Evolutionary conservation across 2,888 invertebrate species (phyloP), one percentile per base, ranked within the genome.

Genomic region (Corythucha ciliata): DNA sequence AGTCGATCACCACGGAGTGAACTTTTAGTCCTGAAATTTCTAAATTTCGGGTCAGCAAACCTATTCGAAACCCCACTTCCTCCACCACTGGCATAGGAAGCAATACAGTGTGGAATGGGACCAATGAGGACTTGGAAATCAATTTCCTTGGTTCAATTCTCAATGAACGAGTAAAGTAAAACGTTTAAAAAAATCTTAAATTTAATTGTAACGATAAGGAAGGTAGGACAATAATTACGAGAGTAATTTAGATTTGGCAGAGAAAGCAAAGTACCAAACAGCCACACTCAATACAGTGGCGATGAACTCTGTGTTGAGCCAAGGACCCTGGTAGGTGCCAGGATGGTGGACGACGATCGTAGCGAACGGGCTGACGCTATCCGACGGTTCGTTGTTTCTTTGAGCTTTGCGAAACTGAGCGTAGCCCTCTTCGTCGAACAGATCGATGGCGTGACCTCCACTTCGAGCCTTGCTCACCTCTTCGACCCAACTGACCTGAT

Each of bases 401-500:
- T 81, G 73, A 4, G 84, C 89, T 67, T 93, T 91, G 52, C 87
- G 81, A 48, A 92, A 75, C 5, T 81, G 79, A 1, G 86, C 81
- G 71, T 85, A 93, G 53, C 90, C 88, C 65, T 96, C 94, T 71
- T 96, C 94, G 62, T 94, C 92, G 63, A 84, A 83, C 18, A 97
- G 72, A 56, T 82, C 80, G 42, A 96, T 76, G 52, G 77, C 76
- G 61, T 88, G 83, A 41, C 81, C 79, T 24, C 92, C 93, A 40
- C 88, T 80, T 49, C 80, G 79, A 0, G 90, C 82, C 61, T 82
- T 81, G 41, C 83, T 79, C 22, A 83, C 78, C 57, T 93, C 93
- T 65, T 91, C 89, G 8, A 84, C 86, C 89, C 93, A 93, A 60
- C 94, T 94, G 20, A 96, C 83, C 80, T 93, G 91, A 64, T 86